These are phyloP conservation scores for Drosophila maculinotata DNA, from an alignment of 2,888 invertebrate species.

Conservation along the genomic window DNA sequence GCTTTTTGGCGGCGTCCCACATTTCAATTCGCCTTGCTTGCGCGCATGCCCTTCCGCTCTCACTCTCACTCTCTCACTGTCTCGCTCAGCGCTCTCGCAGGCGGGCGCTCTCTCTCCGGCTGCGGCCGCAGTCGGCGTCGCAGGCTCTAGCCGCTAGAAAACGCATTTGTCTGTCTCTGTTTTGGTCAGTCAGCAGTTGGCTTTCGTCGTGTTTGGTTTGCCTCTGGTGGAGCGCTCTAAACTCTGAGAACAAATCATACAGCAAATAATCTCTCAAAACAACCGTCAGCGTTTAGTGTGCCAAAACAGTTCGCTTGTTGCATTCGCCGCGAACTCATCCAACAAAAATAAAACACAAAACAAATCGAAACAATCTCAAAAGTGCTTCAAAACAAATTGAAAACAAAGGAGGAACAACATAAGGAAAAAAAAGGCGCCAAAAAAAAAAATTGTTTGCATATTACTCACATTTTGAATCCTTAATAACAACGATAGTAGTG, in stretches of 20 bases:
- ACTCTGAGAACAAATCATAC: slow-evolving; percentile 32
- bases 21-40: slow-evolving; percentile 46
- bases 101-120: slow-evolving; percentile 28
- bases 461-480: slow-evolving; percentile 6
- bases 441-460: slow-evolving; percentile 32
- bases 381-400: slow-evolving; percentile 15
- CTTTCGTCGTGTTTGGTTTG: slow-evolving; percentile 83
- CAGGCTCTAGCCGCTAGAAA: slow-evolving; percentile 72
- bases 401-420: slow-evolving; percentile 5
- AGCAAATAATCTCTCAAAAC: slow-evolving; percentile 28
- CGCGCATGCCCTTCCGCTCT: slow-evolving; percentile 46
- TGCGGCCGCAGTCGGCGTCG: slow-evolving; percentile 51
- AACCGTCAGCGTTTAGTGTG: slow-evolving; percentile 52
- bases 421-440: slow-evolving; percentile 42
- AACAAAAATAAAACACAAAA: slow-evolving; percentile 10
- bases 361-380: slow-evolving; percentile 7
- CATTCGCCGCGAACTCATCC: slow-evolving; percentile 43
- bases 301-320: slow-evolving; percentile 59
- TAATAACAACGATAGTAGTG: slow-evolving; percentile 38
- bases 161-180: slow-evolving; percentile 85
- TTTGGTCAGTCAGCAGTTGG: slow-evolving; percentile 86
- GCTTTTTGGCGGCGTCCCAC: slow-evolving; percentile 77
- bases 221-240: slow-evolving; percentile 60
- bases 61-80: slow-evolving; percentile 22
- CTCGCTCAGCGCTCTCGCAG: slow-evolving; percentile 26